Evolutionary conservation across 2,888 invertebrate species (phyloP).

Genomic region (Capitulum mitella): DNA sequence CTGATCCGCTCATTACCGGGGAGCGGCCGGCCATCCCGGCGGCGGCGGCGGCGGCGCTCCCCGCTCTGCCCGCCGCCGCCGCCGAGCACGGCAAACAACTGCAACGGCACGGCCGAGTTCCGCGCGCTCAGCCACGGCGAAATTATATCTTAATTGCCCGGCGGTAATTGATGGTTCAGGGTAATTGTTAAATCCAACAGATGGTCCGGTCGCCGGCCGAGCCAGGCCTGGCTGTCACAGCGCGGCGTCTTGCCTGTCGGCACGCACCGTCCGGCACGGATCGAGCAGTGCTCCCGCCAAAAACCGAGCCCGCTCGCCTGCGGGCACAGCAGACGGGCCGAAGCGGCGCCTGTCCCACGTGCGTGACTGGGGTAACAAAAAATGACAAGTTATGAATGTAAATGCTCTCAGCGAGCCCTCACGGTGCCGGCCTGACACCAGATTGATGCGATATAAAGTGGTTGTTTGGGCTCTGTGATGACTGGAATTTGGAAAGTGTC

Average conservation of each 20-base stretch:
- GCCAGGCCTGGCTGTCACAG: background rate
- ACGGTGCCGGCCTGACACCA: background rate
- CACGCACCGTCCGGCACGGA: background rate
- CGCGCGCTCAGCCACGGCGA: background rate
- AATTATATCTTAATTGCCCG: constrained; percentile 14
- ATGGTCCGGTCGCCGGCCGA: background rate
- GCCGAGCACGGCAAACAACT: background rate
- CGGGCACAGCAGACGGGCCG: background rate
- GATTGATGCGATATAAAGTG: constrained; percentile 24
- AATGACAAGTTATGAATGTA: constrained; percentile 24
- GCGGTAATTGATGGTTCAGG: background rate
- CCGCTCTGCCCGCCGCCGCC: no score
- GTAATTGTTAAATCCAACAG: background rate
- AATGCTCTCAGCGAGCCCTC: background rate
- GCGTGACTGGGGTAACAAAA: background rate
- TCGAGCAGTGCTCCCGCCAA: background rate
- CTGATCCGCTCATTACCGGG: background rate
- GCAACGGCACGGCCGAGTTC: background rate
- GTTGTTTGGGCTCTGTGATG: background rate
- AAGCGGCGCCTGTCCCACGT: background rate
- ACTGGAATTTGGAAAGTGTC: constrained; percentile 25
- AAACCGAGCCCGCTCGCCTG: background rate
- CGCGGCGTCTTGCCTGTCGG: background rate
- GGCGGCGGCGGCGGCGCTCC: background rate
- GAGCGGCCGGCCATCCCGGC: background rate